Conservation (phyloP, 92 coral and sea anemone genomes). For the Actinernus sp. region DNA sequence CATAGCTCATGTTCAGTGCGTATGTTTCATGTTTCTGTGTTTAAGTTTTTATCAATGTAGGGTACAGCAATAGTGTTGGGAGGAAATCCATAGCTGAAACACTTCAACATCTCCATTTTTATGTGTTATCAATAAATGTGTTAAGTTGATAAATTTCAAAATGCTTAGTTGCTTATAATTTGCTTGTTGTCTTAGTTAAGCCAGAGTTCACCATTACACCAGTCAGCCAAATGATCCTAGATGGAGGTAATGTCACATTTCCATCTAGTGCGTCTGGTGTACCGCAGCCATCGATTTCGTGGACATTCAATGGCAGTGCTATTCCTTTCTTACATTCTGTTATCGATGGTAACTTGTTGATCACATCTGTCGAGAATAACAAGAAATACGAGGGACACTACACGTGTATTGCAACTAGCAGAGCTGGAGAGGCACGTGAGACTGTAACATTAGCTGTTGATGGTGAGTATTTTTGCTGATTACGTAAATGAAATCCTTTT, state of each 20-base stretch:
- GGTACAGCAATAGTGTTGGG: too few species aligned
- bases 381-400: slow-evolving; percentile 28
- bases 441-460: slow-evolving; percentile 33
- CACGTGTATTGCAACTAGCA: slow-evolving; percentile 37
- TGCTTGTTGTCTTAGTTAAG: neutral
- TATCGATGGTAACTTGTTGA: slow-evolving; percentile 22
- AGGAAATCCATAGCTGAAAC: too few species aligned
- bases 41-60: too few species aligned
- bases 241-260: slow-evolving; percentile 7
- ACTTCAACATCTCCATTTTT: too few species aligned
- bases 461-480: slow-evolving; percentile 18
- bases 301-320: slow-evolving; percentile 16
- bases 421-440: slow-evolving; percentile 20
- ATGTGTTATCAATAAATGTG: too few species aligned
- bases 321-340: slow-evolving; percentile 7
- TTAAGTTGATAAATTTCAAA: too few species aligned
- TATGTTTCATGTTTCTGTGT: too few species aligned
- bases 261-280: slow-evolving; percentile 46
- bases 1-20: too few species aligned
- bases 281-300: slow-evolving; percentile 29
- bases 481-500: too few species aligned
- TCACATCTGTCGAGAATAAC: slow-evolving; percentile 9
- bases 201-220: slow-evolving; percentile 50
- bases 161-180: neutral
- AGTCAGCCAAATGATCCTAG: neutral